Conservation (phyloP, 1,140 invertebrate genomes). For the Anastatus disparis region DNA sequence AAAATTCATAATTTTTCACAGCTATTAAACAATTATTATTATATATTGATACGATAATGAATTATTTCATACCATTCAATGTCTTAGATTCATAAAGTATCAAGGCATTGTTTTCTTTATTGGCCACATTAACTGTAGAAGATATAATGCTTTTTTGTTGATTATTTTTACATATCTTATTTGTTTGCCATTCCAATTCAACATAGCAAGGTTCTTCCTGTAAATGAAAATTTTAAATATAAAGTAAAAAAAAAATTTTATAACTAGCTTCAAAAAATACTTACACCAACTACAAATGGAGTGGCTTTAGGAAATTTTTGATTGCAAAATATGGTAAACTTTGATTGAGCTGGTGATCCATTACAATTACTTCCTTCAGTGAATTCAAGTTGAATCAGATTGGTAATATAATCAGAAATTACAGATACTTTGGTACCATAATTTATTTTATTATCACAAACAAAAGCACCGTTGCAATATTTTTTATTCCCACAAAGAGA, state of each 20-base stretch:
- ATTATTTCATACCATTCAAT: not conserved
- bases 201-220: not conserved
- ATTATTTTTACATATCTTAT: not conserved
- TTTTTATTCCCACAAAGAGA: conserved; percentile 50
- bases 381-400: conserved; percentile 51
- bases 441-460: conserved; percentile 47
- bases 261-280: conserved; percentile 10
- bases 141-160: not conserved
- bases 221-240: not conserved
- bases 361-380: conserved; percentile 53
- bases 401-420: conserved; percentile 50
- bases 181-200: not conserved
- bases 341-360: conserved; percentile 31
- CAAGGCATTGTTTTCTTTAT: not conserved
- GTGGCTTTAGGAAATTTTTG: not conserved
- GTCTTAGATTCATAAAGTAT: no score
- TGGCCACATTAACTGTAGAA: not conserved
- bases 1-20: not conserved
- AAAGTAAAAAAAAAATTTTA: conserved; percentile 9
- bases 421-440: conserved; percentile 52
- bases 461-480: conserved; percentile 48
- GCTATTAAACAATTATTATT: no score
- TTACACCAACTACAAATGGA: not conserved
- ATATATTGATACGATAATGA: no score
- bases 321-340: conserved; percentile 1